phyloP scores from a whole-genome alignment of 1,140 invertebrate genomes.

The Branchinecta lynchi region DNA sequence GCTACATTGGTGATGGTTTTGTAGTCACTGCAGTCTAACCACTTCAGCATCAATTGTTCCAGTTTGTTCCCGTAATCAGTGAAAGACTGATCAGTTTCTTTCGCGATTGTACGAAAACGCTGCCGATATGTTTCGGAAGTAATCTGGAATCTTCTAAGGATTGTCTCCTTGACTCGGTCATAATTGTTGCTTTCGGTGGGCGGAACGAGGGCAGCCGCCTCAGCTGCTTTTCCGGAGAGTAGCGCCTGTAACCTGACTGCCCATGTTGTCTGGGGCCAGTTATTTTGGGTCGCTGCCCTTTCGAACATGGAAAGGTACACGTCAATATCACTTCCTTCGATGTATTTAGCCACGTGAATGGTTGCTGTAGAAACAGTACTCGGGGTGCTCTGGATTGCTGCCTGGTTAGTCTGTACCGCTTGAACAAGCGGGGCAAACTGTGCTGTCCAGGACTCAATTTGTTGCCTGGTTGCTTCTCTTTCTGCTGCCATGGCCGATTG shows the following conservation, averaged over 20 bases:
- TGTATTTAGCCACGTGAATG: background rate
- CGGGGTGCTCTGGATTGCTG: background rate
- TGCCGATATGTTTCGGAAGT: background rate
- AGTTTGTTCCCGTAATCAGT: background rate
- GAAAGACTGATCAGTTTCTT: conserved; percentile 7
- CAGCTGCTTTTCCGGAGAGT: background rate
- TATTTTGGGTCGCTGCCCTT: background rate
- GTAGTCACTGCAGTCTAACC: background rate
- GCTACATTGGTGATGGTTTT: background rate
- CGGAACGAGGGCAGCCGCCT: background rate
- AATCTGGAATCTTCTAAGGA: background rate
- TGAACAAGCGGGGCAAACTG: too few relatives aligned
- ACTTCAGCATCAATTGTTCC: background rate
- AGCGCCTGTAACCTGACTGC: background rate
- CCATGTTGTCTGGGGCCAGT: background rate
- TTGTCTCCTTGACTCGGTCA: too few relatives aligned
- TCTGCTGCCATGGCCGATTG: too few relatives aligned
- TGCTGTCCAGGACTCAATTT: too few relatives aligned
- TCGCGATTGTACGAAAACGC: background rate
- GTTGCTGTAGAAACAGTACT: background rate
- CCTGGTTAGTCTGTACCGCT: background rate
- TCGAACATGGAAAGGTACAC: background rate
- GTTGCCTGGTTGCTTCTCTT: too few relatives aligned
- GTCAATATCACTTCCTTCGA: background rate
- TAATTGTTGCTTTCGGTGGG: background rate